Percentiles rank a stretch among this genome's conserved stretches.
Evolutionary conservation across 2,888 invertebrate genomes (phyloP).

Genomic region (Ennomos fuscantarius): DNA sequence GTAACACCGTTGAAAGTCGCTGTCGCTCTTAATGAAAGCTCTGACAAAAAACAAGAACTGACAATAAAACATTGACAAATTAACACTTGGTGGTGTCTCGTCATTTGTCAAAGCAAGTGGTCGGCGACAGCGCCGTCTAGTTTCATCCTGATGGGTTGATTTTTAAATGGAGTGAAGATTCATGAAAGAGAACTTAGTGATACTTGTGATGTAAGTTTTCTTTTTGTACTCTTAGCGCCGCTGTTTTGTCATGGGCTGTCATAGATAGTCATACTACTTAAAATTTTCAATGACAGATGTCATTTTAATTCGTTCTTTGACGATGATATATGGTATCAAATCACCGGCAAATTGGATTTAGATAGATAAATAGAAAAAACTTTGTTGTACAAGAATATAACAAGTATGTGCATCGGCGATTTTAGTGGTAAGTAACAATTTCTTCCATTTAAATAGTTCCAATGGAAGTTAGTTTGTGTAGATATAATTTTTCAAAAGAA

Average conservation of each 20-base stretch:
- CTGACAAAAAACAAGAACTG: constrained; percentile 29
- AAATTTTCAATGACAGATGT: neutral
- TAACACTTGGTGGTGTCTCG: constrained; percentile 47
- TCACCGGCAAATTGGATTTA: no score
- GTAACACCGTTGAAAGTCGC: constrained; percentile 35
- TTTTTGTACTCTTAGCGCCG: constrained; percentile 16
- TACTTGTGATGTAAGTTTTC: constrained; percentile 6
- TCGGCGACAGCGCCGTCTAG: constrained; percentile 43
- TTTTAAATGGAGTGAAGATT: constrained; percentile 29
- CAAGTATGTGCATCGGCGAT: no score
- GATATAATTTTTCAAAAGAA: no score
- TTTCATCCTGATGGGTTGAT: constrained; percentile 41
- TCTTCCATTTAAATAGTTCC: no score
- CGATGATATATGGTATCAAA: no score
- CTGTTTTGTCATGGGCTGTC: constrained; percentile 1
- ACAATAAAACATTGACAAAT: constrained; percentile 52
- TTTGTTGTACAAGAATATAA: no score
- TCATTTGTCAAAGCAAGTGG: constrained; percentile 52
- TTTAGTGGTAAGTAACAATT: no score
- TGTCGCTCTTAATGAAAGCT: constrained; percentile 41
- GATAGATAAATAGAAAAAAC: no score
- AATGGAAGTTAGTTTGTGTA: no score
- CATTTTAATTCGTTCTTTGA: no score
- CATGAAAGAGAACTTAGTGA: constrained; percentile 21
- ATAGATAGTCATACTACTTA: neutral